Conservation (phyloP, 2,797 vertebrate species). For the Coendou prehensilis region DNA sequence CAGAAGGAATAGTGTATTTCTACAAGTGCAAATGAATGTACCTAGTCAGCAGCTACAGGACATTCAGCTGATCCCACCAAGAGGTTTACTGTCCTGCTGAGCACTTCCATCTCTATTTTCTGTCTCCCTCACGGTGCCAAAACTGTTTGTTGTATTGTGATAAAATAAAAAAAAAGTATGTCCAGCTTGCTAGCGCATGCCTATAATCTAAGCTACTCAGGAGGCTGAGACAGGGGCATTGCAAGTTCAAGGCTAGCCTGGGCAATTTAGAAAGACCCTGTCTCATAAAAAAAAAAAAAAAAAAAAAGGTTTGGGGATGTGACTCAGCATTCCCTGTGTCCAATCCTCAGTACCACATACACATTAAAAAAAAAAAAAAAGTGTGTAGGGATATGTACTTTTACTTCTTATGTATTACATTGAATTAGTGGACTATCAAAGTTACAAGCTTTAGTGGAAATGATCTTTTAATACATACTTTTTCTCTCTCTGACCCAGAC, state of each 20-base stretch:
- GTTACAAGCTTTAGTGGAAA: not conserved
- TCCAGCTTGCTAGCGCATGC: not conserved
- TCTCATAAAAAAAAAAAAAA: not conserved
- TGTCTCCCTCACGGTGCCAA: not conserved
- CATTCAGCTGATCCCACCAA: not conserved
- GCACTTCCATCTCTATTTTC: not conserved
- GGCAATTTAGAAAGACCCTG: not conserved
- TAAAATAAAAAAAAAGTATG: not conserved
- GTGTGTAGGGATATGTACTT: too few relatives aligned
- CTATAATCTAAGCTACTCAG: not conserved
- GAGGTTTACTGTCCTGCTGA: not conserved
- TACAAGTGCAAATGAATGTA: not conserved
- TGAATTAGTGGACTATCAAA: not conserved
- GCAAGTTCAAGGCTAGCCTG: not conserved
- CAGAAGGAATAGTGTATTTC: conserved; percentile 20
- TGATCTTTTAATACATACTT: not conserved
- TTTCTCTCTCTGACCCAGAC: not conserved
- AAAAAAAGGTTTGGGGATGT: not conserved
- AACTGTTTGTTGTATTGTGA: not conserved
- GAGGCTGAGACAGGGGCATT: not conserved
- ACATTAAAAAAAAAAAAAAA: not conserved
- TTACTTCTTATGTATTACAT: not conserved
- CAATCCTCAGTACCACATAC: not conserved
- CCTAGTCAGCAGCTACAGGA: not conserved
- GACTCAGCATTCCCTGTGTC: not conserved